Conservation (phyloP, 1,140 invertebrate species). For the Drosophila virilis region DNA sequence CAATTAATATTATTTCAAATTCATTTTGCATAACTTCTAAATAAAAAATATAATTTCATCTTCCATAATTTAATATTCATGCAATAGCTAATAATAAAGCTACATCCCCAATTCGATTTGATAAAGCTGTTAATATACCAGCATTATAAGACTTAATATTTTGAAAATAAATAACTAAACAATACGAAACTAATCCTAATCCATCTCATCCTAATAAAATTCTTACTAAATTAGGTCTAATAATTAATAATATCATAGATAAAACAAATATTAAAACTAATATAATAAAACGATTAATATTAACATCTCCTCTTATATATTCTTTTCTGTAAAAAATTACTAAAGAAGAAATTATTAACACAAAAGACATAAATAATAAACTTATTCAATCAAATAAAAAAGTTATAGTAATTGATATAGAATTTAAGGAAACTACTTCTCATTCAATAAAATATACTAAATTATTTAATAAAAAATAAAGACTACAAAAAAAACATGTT, state of each 20-base stretch:
- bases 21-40: constrained; percentile 84
- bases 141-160: constrained; percentile 83
- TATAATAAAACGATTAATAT: constrained; percentile 86
- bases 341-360: constrained; percentile 87
- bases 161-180: constrained; percentile 88
- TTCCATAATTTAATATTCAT: constrained; percentile 85
- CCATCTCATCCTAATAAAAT: constrained; percentile 90
- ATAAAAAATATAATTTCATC: constrained; percentile 85
- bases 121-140: constrained; percentile 87
- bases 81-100: constrained; percentile 86
- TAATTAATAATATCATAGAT: constrained; percentile 89
- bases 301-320: constrained; percentile 86
- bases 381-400: no score
- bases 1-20: constrained; percentile 84
- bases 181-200: constrained; percentile 88
- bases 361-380: constrained; percentile 85
- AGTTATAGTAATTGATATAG: no score
- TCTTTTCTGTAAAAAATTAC: constrained; percentile 87
- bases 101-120: constrained; percentile 87
- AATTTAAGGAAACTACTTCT: no score
- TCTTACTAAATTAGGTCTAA: constrained; percentile 88
- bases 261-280: constrained; percentile 88
- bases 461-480: constrained; percentile 23
- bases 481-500: constrained; percentile 38
- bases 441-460: constrained; percentile 75